Evolutionary conservation across 2,888 invertebrate species (phyloP), one percentile per base, ranked within the genome.

Genomic region (Coelopa pilipes): DNA sequence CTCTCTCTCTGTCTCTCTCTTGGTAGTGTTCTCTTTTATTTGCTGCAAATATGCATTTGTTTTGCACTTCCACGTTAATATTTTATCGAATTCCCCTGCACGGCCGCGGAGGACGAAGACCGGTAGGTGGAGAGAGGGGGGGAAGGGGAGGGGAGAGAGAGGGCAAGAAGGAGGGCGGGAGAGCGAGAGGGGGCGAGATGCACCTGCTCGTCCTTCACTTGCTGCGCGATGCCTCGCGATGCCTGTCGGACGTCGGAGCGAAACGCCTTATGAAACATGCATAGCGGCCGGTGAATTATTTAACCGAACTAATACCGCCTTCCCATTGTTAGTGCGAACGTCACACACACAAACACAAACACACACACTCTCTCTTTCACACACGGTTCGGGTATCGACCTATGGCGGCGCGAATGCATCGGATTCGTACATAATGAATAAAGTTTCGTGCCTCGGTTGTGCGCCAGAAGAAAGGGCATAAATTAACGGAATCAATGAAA

Each of bases 261-360:
- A 72, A 75, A 75, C 76, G 77, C 78, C 83, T 80, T 80, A 80
- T 82, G 78, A 81, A 82, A 84, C 79, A 81, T 84, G 78, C 81
- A 84, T 75, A 76, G 74, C 76, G 78, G 70, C 75, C 76, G 79
- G 79, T 83, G 83, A 82, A 84, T 83, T 78, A 83, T 83, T 81
- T 84, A 83, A 80, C 80, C 81, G 82, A 80, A 82, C 81, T 82
- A 82, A 76, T 69, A 66, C 59, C 74, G 69, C 70, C 66, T 69
- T 72, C 34, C 34, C 34, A 34, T 34, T 34, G 34, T 34, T 34
- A 34, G 34, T 34, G 34, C 34, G 34, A 2, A n/a, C n/a, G n/a
- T n/a, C n/a, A n/a, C n/a, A n/a, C n/a, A n/a, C n/a, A n/a, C n/a
- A n/a, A n/a, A n/a, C n/a, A n/a, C n/a, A n/a, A n/a, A n/a, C n/a